Evolutionary conservation across 2,797 vertebrate genomes (phyloP), one percentile per base, ranked within the genome.

Genomic region (Garrulus glandarius): DNA sequence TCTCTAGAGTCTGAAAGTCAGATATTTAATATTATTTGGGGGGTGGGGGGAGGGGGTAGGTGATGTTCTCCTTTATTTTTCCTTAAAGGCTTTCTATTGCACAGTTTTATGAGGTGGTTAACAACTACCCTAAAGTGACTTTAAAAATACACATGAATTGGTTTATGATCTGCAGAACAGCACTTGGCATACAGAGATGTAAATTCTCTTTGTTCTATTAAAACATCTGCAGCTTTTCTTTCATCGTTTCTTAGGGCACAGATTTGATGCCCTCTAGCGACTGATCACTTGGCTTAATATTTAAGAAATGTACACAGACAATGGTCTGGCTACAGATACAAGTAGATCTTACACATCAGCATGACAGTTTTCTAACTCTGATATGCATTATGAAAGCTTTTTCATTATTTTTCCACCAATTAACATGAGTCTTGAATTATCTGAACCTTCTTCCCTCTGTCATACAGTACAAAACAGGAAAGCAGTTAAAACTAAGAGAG

Each of bases 191-290:
- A 30, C 17, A 67, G 68, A 84, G 13, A 32, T 76, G 39, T 21
- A 91, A 82, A 77, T 90, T 36, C 6, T 84, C 4, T 76, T 63
- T 91, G 9, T 79, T 69, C 84, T 24, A 12, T 63, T 39, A 57
- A 37, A 91, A 72, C 13, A 84, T 55, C 27, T 60, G 30, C 59
- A 87, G 50, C 4, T 34, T 92, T 81, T 84, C 39, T 71, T 87
- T 75, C 34, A 49, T 78, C 52, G n/a, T 30, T 65, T 72, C 44
- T 83, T 32, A 81, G 84, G 75, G 78, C 83, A 93, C 87, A 93
- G 92, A 94, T 76, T 30, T 80, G 85, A 95, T 89, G 65, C 50
- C 76, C 75, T 64, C 76, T 95, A 95, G 77, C 0, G 94, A 93
- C 89, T 2, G 14, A 53, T 34, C 9, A 26, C 15, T 70, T 85